Percentiles rank a stretch among this genome's conserved stretches.
Evolutionary conservation across 2,888 invertebrate genomes (phyloP).

Genomic region (Limulus polyphemus): DNA sequence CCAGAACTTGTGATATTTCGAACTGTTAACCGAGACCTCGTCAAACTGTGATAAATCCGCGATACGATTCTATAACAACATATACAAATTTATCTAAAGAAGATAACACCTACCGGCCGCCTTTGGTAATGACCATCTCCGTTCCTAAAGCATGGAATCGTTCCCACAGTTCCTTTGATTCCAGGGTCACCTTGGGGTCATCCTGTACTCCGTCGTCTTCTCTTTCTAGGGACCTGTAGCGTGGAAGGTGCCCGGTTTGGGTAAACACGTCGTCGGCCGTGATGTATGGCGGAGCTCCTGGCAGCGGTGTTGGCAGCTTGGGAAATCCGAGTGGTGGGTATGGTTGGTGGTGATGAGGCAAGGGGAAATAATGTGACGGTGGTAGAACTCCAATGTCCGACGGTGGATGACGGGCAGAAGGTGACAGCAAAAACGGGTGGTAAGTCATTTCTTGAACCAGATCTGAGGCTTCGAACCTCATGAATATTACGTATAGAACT

Average conservation of each 20-base stretch:
- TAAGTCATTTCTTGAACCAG: conserved; percentile 49
- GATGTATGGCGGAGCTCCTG: conserved; percentile 13
- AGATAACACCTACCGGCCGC: conserved; percentile 64
- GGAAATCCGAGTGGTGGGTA: conserved; percentile 37
- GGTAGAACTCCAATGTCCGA: no score
- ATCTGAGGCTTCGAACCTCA: conserved; percentile 56
- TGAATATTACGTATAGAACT: conserved; percentile 34
- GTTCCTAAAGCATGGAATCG: conserved; percentile 97
- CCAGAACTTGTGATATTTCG: no score
- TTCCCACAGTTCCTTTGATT: conserved; percentile 97
- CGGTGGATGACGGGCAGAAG: not conserved
- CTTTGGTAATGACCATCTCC: conserved; percentile 99
- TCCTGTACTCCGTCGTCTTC: conserved; percentile 43
- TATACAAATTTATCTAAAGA: not conserved
- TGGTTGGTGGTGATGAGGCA: no score
- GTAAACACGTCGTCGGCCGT: conserved; percentile 26
- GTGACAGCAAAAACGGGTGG: conserved; percentile 52
- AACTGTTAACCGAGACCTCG: no score
- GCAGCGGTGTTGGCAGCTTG: conserved; percentile 36
- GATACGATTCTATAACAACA: no score
- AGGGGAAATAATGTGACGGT: no score
- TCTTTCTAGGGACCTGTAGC: conserved; percentile 52
- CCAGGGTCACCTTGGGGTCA: conserved; percentile 96
- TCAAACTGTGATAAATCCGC: no score
- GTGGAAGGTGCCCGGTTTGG: conserved; percentile 38